phyloP scores from a whole-genome alignment of 2,797 vertebrate genomes.

The Clarias pachynema region DNA sequence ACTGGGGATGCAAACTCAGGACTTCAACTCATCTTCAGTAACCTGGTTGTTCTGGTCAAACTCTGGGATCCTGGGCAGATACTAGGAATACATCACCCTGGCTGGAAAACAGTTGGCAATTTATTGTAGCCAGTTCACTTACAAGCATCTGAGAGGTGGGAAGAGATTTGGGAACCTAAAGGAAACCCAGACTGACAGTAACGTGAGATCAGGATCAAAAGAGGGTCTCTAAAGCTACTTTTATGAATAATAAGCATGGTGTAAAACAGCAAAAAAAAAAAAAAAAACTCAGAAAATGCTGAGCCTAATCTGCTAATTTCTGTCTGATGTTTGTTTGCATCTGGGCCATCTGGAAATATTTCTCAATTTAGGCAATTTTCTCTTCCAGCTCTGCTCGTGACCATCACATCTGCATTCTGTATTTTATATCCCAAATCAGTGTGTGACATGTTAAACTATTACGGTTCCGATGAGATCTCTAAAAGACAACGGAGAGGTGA shows the following conservation, averaged over 20 bases:
- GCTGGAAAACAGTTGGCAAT: background rate
- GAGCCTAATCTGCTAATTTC: constrained; percentile 13
- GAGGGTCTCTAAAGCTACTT: background rate
- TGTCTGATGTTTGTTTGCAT: constrained; percentile 20
- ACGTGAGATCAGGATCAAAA: background rate
- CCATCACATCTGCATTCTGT: constrained; percentile 37
- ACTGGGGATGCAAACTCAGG: background rate
- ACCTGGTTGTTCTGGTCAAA: background rate
- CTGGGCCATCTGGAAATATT: constrained; percentile 30
- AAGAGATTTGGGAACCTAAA: background rate
- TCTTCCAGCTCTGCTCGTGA: constrained; percentile 55
- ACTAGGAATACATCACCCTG: background rate
- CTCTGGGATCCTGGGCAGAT: background rate
- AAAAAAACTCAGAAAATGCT: background rate
- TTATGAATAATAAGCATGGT: background rate
- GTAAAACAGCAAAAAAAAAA: background rate
- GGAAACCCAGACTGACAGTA: background rate
- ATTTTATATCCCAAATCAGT: constrained; percentile 7
- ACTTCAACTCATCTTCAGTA: background rate
- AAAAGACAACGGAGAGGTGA: constrained; percentile 20
- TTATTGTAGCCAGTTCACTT: background rate
- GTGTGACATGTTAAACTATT: constrained; percentile 7
- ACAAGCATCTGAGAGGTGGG: background rate
- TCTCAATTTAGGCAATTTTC: constrained; percentile 13
- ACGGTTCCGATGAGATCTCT: constrained; percentile 1